Base-by-base conservation (phyloP, 2,888 invertebrate species). In the Euproctis similis region DNA sequence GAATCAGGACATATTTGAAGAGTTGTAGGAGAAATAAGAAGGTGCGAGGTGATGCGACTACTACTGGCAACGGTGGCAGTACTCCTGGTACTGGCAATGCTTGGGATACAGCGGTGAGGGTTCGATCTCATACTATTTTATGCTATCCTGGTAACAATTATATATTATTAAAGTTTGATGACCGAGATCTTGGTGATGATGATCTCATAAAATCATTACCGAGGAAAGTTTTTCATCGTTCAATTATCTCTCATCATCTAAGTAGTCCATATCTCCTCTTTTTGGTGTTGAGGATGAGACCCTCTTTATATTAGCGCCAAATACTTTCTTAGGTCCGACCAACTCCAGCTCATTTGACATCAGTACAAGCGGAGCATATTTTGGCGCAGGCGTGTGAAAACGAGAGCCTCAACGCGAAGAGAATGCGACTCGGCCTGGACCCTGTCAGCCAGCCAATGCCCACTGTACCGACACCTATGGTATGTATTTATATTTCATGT, bases 361-460 rank as follows among this genome's bases (percentile, higher is more conserved):
- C 97, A 49, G 96, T 96, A 47, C 96, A 96, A 78, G 97, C 97
- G 28, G 97, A 97, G 75, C 95, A 96, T 78, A 95, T 97, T 66
- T 86, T 97, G 67, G 96, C 97, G 45, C 92, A 94, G 66, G 97
- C 97, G 39, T 97, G 97, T 78, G 97, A 97, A 85, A 97, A 97
- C 73, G 97, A 97, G 86, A 95, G 95, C 80, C 92, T 96, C 80
- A 97, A 97, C 80, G 97, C 97, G 37, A 97, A 97, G 85, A 89
- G 97, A 64, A 97, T 97, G 97, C 89, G 97, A 47, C 89, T 97
- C 65, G 97, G 97, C 26, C 87, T 97, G 53, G 97, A 97, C 71
- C 97, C 97, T 23, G 94, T 96, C 57, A 93, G 94, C 66, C 95
- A 95, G 81, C 94, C 95, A 28, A 91, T 94, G 89, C 94, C 92